A percentile compares a stretch with the other conserved stretches of the same genome.
Conservation (phyloP, 37 sponge, comb jelly and placozoan species). For the Dysidea cf. avara region DNA sequence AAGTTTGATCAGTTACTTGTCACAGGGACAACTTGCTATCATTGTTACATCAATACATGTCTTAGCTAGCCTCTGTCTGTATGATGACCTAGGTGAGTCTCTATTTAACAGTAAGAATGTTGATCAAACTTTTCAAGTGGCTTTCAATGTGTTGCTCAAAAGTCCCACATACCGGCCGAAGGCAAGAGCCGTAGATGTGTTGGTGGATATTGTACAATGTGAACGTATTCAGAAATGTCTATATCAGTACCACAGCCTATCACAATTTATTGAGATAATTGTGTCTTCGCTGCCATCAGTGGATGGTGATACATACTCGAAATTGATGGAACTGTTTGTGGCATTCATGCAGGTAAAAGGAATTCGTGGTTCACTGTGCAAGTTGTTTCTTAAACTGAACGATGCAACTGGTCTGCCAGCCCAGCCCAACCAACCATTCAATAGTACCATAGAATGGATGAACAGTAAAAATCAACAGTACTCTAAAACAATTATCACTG, state of each 20-base stretch:
- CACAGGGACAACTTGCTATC: constrained; percentile 3
- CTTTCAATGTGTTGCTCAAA: constrained; percentile 20
- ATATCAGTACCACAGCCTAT: background rate
- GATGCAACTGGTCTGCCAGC: no score
- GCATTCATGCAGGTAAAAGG: no score
- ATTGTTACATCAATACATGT: constrained; percentile 28
- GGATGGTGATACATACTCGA: no score
- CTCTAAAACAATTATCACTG: no score
- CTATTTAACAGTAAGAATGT: constrained; percentile 34
- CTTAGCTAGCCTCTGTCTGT: constrained; percentile 31
- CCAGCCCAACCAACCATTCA: no score
- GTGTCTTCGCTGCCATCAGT: no score
- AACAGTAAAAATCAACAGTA: no score
- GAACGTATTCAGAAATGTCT: constrained; percentile 8
- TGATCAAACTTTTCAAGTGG: constrained; percentile 44
- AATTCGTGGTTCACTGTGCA: no score
- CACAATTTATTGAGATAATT: no score
- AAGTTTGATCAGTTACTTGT: constrained; percentile 15
- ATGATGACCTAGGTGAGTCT: constrained; percentile 24
- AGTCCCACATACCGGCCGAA: background rate
- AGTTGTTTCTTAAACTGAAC: no score
- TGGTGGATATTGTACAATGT: constrained; percentile 5
- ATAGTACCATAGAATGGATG: no score
- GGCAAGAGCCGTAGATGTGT: constrained; percentile 8
- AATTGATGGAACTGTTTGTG: no score